Evolutionary conservation across 2,797 vertebrate genomes (phyloP).

Genomic region (Smutsia gigantea): DNA sequence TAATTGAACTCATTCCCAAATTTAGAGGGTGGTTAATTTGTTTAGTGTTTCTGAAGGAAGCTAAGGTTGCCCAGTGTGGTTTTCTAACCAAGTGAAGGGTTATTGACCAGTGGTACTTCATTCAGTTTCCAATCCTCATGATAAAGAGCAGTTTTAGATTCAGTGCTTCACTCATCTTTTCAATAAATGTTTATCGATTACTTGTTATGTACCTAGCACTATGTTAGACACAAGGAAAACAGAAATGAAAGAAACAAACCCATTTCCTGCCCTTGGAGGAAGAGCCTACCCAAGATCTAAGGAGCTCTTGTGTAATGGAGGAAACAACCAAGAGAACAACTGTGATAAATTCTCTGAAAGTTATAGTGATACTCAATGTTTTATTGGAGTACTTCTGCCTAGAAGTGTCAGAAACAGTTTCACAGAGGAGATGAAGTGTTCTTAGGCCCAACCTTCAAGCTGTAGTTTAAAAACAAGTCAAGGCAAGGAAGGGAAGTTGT

Average conservation of each 20-base stretch:
- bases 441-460: not conserved
- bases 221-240: not conserved
- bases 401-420: not conserved
- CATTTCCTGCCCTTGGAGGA: not conserved
- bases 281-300: not conserved
- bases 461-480: not conserved
- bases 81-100: conserved; percentile 48
- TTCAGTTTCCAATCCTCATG: conserved; percentile 27
- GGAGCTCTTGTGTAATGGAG: not conserved
- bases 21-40: conserved; percentile 16
- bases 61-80: conserved; percentile 38
- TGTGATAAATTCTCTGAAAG: not conserved
- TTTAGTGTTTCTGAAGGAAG: conserved; percentile 53
- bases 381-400: not conserved
- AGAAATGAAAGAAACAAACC: not conserved
- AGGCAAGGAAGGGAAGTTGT: not conserved
- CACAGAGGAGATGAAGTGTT: not conserved
- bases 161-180: conserved; percentile 56
- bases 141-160: conserved; percentile 56
- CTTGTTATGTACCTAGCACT: conserved; percentile 13
- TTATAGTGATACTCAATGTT: not conserved
- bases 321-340: not conserved
- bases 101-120: conserved; percentile 39
- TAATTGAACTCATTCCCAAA: conserved; percentile 25
- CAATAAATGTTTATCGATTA: conserved; percentile 55